Percentiles rank a stretch among this genome's conserved stretches.
Conservation (phyloP, 1,140 invertebrate species). For the Agrypnia vestita region DNA sequence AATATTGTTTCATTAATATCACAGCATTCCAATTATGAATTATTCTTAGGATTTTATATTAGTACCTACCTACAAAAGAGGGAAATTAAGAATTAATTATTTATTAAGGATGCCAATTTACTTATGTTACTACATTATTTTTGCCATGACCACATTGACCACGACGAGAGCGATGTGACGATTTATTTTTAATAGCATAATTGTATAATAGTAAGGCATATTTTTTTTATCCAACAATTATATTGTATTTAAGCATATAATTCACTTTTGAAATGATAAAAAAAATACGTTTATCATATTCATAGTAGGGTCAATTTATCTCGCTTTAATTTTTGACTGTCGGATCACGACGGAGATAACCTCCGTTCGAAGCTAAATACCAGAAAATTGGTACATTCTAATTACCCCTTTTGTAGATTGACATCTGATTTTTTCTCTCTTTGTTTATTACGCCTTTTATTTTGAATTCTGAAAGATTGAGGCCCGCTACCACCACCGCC, state of each 20-base stretch:
- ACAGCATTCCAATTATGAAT: too few relatives aligned
- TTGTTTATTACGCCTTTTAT: constrained; percentile 1
- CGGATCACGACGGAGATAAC: constrained; percentile 26
- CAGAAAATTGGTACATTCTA: constrained; percentile 41
- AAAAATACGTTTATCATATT: background rate
- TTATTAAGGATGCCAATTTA: too few relatives aligned
- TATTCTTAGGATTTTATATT: too few relatives aligned
- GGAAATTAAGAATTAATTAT: too few relatives aligned
- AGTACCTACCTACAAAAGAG: too few relatives aligned
- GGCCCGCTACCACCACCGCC: background rate
- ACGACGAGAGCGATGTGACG: too few relatives aligned
- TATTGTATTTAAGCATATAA: background rate
- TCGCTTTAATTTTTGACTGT: constrained; percentile 27
- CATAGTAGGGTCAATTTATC: background rate
- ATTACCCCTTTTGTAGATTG: constrained; percentile 20
- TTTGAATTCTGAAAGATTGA: background rate
- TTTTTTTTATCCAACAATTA: too few relatives aligned
- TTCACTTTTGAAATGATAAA: background rate
- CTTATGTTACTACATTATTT: too few relatives aligned
- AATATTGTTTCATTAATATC: too few relatives aligned
- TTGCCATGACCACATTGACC: too few relatives aligned
- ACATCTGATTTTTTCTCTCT: constrained; percentile 8
- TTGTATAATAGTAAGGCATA: too few relatives aligned
- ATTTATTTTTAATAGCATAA: too few relatives aligned
- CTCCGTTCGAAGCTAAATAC: constrained; percentile 28